Conservation (phyloP, 2,888 invertebrate species). For the Rotaria socialis region DNA sequence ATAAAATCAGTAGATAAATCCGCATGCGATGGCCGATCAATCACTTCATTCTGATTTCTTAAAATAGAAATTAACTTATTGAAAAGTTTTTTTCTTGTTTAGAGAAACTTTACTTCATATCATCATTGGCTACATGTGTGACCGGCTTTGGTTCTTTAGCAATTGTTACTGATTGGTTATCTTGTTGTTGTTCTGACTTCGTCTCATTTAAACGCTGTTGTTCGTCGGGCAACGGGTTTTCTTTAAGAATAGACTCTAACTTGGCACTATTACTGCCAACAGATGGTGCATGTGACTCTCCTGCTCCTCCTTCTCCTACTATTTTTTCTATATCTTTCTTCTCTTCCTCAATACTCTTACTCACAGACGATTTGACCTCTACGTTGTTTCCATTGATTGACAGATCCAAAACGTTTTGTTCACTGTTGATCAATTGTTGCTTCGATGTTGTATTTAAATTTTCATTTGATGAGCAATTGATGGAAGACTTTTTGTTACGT, state of each 20-base stretch:
- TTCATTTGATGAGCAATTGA: neutral
- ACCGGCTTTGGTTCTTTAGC: neutral
- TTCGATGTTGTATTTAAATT: too few relatives aligned
- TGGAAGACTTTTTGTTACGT: neutral
- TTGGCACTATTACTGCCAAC: conserved; percentile 1
- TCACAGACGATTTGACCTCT: neutral
- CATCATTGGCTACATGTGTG: too few relatives aligned
- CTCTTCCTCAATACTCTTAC: neutral
- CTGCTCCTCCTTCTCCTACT: neutral
- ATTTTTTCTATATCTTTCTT: neutral
- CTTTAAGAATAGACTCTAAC: conserved; percentile 37
- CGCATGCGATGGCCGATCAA: neutral
- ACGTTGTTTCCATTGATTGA: neutral
- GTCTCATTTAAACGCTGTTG: conserved; percentile 36
- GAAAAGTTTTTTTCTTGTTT: too few relatives aligned
- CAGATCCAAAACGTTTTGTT: neutral
- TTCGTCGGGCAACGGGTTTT: conserved; percentile 36
- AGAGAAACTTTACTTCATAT: too few relatives aligned
- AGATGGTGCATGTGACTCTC: neutral
- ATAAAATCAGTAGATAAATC: neutral
- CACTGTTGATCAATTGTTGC: neutral
- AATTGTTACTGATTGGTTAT: neutral
- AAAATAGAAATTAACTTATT: too few relatives aligned
- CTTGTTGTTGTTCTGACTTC: conserved; percentile 28
- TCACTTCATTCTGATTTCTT: too few relatives aligned